Evolutionary conservation across 2,797 vertebrate species (phyloP).

Genomic region (Urocyon cinereoargenteus): DNA sequence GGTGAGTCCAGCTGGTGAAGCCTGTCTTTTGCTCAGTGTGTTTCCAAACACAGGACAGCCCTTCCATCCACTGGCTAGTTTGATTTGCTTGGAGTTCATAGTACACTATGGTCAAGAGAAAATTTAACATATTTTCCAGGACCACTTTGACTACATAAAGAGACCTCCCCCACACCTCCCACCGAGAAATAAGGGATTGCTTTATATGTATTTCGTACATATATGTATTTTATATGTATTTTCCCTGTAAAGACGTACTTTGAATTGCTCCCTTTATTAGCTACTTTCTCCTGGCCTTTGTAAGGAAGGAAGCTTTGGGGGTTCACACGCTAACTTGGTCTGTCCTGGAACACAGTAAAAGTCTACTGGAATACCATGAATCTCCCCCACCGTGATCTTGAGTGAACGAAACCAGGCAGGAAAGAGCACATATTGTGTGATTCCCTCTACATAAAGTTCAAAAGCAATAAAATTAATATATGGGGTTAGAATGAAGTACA

Average conservation of each 20-base stretch:
- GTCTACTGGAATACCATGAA: background rate
- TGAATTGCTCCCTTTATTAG: background rate
- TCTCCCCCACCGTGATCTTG: rapidly evolving
- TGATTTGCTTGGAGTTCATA: background rate
- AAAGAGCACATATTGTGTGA: background rate
- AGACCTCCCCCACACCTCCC: background rate
- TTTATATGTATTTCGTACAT: background rate
- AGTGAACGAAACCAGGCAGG: background rate
- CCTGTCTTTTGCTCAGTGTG: background rate
- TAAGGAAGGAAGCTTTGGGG: background rate
- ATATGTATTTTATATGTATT: background rate
- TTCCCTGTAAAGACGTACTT: rapidly evolving
- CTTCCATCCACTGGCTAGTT: background rate
- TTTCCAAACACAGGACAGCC: background rate
- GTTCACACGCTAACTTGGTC: rapidly evolving
- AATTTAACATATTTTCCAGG: background rate
- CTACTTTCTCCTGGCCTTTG: background rate
- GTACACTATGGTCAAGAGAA: background rate
- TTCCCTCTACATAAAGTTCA: background rate
- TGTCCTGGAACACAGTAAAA: background rate
- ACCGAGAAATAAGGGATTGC: background rate
- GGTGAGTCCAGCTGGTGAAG: background rate
- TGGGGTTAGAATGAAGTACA: background rate
- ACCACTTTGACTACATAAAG: background rate
- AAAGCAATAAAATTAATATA: background rate